A percentile compares a stretch with the other conserved stretches of the same genome.
These are phyloP conservation scores for Chymomyza caudatula DNA, from an alignment of 2,888 invertebrate genomes.

Conservation along the genomic window DNA sequence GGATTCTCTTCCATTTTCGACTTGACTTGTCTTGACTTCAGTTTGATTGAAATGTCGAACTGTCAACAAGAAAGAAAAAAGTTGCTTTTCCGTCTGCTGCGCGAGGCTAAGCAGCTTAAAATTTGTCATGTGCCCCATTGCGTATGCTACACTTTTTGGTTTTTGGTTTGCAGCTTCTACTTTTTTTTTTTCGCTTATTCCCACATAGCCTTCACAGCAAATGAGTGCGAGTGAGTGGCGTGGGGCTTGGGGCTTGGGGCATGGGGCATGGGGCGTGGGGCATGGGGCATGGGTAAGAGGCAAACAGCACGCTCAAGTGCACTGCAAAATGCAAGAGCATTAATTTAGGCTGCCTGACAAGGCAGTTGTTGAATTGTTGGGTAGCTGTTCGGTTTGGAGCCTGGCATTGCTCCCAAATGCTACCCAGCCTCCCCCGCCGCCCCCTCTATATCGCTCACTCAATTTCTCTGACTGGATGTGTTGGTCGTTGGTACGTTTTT, in stretches of 20 bases:
- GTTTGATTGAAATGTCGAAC: background rate
- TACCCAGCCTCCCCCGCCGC: too few species aligned
- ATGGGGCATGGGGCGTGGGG: too few species aligned
- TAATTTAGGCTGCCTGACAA: background rate
- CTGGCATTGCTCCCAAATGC: too few species aligned
- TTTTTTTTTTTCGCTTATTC: background rate
- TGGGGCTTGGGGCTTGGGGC: too few species aligned
- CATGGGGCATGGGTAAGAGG: background rate
- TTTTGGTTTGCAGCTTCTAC: background rate
- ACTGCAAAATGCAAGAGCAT: background rate
- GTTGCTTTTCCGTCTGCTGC: background rate
- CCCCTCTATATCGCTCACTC: too few species aligned
- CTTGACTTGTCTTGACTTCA: background rate
- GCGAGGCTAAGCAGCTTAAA: background rate
- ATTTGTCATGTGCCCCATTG: background rate
- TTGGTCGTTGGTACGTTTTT: background rate
- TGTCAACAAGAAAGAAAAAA: background rate
- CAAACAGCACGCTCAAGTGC: background rate
- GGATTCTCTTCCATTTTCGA: background rate
- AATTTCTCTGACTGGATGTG: background rate
- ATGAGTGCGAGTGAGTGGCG: background rate
- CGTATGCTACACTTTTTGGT: background rate
- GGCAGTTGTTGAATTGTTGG: background rate
- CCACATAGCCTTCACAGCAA: background rate
- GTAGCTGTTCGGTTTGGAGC: too few species aligned